Evolutionary conservation across 2,797 vertebrate species (phyloP).

Genomic region (Atherinosoma microstoma): DNA sequence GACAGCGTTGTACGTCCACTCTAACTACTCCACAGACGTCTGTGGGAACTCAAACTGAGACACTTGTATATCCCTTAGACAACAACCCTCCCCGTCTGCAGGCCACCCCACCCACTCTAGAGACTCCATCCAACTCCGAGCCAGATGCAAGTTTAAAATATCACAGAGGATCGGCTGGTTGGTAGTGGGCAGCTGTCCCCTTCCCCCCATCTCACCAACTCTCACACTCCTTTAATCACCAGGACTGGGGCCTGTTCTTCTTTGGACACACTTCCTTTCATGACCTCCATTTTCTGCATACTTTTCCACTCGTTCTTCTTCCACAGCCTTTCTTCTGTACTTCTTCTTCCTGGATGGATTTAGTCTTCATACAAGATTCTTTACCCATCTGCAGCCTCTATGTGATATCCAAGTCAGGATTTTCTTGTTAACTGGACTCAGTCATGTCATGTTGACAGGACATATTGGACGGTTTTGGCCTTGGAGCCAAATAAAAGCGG

Average conservation of each 20-base stretch:
- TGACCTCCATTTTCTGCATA: background rate
- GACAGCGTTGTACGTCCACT: conserved; percentile 47
- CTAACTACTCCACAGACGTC: conserved; percentile 46
- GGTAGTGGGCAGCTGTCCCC: conserved; percentile 80
- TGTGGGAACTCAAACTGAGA: conserved; percentile 51
- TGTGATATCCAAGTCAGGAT: background rate
- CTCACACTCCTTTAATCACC: conserved; percentile 28
- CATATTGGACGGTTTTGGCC: conserved; percentile 17
- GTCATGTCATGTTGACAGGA: background rate
- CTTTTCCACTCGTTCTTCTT: background rate
- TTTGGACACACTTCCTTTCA: conserved; percentile 8
- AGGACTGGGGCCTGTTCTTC: conserved; percentile 5
- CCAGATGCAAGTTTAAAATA: conserved; percentile 84
- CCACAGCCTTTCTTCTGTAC: background rate
- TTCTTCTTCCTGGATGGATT: background rate
- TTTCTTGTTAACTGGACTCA: background rate
- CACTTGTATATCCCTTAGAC: conserved; percentile 47
- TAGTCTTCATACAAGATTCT: conserved; percentile 12
- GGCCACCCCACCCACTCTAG: conserved; percentile 51
- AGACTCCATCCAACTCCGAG: conserved; percentile 62
- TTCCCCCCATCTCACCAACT: conserved; percentile 33
- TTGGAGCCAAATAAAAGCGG: conserved; percentile 10
- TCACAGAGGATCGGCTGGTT: conserved; percentile 62
- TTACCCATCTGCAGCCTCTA: background rate
- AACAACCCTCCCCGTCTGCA: conserved; percentile 38